These are phyloP conservation scores for Macquaria australasica DNA, from an alignment of 2,113 vertebrate genomes.

Conservation along the genomic window DNA sequence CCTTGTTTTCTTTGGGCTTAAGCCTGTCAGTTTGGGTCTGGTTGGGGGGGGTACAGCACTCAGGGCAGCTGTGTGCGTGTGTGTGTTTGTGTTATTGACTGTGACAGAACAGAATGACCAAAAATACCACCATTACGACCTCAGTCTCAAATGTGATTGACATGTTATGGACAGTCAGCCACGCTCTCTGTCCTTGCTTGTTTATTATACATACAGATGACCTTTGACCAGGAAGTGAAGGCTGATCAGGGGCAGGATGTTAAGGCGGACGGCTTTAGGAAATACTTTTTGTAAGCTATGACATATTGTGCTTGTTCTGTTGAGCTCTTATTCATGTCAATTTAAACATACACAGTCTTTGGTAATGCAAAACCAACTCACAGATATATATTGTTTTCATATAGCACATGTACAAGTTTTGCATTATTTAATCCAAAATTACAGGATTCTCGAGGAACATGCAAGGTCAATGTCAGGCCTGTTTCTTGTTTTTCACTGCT, in stretches of 20 bases:
- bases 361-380: background rate
- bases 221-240: slow-evolving; percentile 63
- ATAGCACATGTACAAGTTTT: background rate
- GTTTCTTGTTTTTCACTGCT: background rate
- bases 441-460: background rate
- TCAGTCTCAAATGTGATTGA: slow-evolving; percentile 49
- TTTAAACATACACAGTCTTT: background rate
- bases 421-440: background rate
- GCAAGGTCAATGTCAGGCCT: background rate
- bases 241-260: slow-evolving; percentile 70
- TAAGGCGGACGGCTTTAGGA: slow-evolving; percentile 49
- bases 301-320: background rate
- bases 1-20: slow-evolving; percentile 83
- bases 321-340: background rate
- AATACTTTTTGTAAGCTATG: slow-evolving; percentile 36
- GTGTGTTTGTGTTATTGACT: slow-evolving; percentile 17
- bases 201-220: slow-evolving; percentile 60
- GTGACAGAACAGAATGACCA: slow-evolving; percentile 39
- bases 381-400: background rate
- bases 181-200: slow-evolving; percentile 30
- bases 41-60: slow-evolving; percentile 48
- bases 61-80: slow-evolving; percentile 64
- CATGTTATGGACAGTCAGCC: slow-evolving; percentile 43
- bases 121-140: slow-evolving; percentile 31
- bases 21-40: slow-evolving; percentile 78